phyloP scores from a whole-genome alignment of 2,888 invertebrate species.

The Chelonus formosanus region DNA sequence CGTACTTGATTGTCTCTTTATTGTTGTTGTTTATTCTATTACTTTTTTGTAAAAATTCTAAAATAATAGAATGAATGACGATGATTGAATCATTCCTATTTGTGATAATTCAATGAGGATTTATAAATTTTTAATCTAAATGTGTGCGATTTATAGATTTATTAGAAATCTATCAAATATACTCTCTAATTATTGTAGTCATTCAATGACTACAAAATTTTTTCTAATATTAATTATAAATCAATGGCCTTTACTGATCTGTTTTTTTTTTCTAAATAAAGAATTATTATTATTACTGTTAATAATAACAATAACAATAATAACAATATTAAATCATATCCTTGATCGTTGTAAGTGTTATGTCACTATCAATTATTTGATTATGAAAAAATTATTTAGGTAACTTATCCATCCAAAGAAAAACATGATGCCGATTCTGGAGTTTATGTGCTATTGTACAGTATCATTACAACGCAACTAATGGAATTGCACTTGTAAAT shows the following conservation, averaged over 20 bases:
- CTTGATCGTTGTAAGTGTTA: slow-evolving; percentile 7
- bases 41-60: too few species aligned
- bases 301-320: not conserved
- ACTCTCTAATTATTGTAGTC: too few species aligned
- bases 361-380: slow-evolving; percentile 6
- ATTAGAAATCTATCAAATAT: too few species aligned
- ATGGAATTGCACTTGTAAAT: slow-evolving; percentile 30
- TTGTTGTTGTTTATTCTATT: not conserved
- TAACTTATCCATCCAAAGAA: not conserved
- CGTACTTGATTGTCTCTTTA: slow-evolving; percentile 11
- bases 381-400: slow-evolving; percentile 3
- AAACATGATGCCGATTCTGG: not conserved
- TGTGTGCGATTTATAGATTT: too few species aligned
- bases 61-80: too few species aligned
- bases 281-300: not conserved
- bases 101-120: not conserved
- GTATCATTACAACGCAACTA: slow-evolving; percentile 18
- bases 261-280: too few species aligned
- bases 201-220: too few species aligned
- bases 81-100: not conserved
- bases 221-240: not conserved
- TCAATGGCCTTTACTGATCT: slow-evolving; percentile 3
- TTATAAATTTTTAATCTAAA: too few species aligned
- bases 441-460: slow-evolving; percentile 33
- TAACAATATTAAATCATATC: slow-evolving; percentile 15